Evolutionary conservation across 2,113 vertebrate genomes (phyloP), one percentile per base, ranked within the genome.

Genomic region (Nansenia antarctica): DNA sequence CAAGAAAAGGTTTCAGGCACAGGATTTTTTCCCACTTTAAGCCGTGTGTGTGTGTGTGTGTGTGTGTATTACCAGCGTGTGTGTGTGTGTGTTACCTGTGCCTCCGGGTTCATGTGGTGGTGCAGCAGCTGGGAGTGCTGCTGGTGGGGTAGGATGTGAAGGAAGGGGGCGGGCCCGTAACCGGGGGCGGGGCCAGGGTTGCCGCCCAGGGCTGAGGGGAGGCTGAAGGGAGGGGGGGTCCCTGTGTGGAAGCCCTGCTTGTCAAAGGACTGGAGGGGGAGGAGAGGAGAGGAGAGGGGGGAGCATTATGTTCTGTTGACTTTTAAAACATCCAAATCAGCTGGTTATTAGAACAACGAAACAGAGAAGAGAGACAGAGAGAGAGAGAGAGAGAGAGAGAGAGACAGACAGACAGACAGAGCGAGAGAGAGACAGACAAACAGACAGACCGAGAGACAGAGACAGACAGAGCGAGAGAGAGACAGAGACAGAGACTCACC

Each of bases 181-280:
- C 96, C 96, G 0, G 96, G 91, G n/a, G 94, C 94, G 0, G 94
- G 92, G 2, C 93, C 94, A 1, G 96, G 95, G 75, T 95, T 97
- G 0, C 95, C 96, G 22, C 94, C 96, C 0, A 99, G 91, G 58
- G 96, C 96, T 0, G 98, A 98, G 0, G 98, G 98, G 80, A 99
- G 87, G 90, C 85, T 97, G 89, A 99, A 98, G 0, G 97, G 94
- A 65, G 98, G 95, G 0, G 96, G 96, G 0, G 97, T 96, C 60
- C 94, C 96, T 1, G 98, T 92, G 0, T 98, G 96, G 90, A 98
- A 99, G 85, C 96, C 96, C 93, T 98, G 97, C 86, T 98, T 98
- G 87, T 98, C 97, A 87, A 96, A 98, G 0, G 94, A 90, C 97
- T 99, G 86, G 3, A 22, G 65, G 26, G 39, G 3, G 26, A 8